A percentile compares a stretch with the other conserved stretches of the same genome.
Evolutionary conservation across 2,113 vertebrate genomes (phyloP).

Genomic region (Puffinus mauretanicus): DNA sequence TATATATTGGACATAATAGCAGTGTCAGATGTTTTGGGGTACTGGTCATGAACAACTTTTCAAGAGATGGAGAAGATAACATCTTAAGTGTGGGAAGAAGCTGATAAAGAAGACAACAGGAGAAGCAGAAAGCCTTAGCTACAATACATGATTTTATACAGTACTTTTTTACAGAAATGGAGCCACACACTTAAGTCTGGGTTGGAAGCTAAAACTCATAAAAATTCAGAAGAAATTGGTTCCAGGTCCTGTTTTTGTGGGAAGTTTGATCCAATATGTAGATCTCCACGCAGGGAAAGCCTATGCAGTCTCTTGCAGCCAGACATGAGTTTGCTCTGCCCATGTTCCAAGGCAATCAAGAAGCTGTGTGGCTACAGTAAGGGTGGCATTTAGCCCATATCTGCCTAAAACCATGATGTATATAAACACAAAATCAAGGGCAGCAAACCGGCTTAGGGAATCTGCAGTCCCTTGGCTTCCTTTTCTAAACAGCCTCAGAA

Average conservation of each 20-base stretch:
- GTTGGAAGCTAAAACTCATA: not conserved
- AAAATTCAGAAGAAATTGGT: not conserved
- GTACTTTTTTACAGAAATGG: not conserved
- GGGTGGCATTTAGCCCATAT: not conserved
- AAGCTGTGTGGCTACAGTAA: not conserved
- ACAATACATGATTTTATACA: not conserved
- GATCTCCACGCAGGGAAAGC: not conserved
- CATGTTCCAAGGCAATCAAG: not conserved
- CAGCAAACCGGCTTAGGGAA: not conserved
- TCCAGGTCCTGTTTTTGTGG: not conserved
- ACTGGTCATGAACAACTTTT: not conserved
- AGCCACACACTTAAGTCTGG: not conserved
- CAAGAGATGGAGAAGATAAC: not conserved
- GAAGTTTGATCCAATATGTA: not conserved
- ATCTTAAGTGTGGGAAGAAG: not conserved
- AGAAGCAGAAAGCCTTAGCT: not conserved
- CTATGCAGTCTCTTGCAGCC: not conserved
- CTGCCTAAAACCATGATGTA: not conserved
- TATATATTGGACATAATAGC: not conserved
- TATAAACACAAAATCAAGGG: not conserved
- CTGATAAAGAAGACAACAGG: not conserved
- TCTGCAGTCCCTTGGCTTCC: not conserved
- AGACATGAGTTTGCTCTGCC: not conserved
- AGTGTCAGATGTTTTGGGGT: not conserved
- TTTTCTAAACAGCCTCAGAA: not conserved